Evolutionary conservation across 2,888 invertebrate species (phyloP).

Genomic region (Perizoma affinitatum): DNA sequence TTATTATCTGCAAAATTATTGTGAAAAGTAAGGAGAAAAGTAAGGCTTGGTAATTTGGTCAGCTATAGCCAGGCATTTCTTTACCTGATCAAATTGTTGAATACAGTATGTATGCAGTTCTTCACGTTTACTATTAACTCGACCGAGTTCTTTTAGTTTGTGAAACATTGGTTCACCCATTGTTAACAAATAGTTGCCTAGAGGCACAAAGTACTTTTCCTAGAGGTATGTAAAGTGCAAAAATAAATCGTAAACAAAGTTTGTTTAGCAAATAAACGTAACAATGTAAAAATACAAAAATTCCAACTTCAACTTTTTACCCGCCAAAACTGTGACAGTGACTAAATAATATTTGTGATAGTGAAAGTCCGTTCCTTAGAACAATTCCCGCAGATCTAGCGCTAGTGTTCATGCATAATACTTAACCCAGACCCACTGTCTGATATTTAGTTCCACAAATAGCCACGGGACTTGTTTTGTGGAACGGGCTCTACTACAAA

Average conservation of each 20-base stretch:
- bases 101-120: conserved; percentile 64
- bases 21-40: not conserved
- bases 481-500: too few species aligned
- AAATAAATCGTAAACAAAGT: too few species aligned
- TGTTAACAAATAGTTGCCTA: too few species aligned
- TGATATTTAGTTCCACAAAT: too few species aligned
- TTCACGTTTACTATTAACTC: conserved; percentile 57
- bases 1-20: conserved; percentile 55
- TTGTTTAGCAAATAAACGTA: too few species aligned
- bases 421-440: too few species aligned
- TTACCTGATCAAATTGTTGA: conserved; percentile 60
- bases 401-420: too few species aligned
- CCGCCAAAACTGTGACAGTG: conserved; percentile 11
- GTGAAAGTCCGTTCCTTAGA: not conserved
- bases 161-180: conserved; percentile 58
- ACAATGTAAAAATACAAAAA: too few species aligned
- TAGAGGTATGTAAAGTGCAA: too few species aligned
- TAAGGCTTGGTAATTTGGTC: not conserved
- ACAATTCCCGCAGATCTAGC: too few species aligned
- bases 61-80: not conserved
- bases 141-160: conserved; percentile 64
- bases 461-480: too few species aligned
- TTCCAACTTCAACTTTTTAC: not conserved
- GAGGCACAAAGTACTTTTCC: too few species aligned
- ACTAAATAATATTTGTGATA: not conserved